Evolutionary conservation across 2,113 vertebrate species (phyloP).

Genomic region (Sphaerodactylus townsendi): DNA sequence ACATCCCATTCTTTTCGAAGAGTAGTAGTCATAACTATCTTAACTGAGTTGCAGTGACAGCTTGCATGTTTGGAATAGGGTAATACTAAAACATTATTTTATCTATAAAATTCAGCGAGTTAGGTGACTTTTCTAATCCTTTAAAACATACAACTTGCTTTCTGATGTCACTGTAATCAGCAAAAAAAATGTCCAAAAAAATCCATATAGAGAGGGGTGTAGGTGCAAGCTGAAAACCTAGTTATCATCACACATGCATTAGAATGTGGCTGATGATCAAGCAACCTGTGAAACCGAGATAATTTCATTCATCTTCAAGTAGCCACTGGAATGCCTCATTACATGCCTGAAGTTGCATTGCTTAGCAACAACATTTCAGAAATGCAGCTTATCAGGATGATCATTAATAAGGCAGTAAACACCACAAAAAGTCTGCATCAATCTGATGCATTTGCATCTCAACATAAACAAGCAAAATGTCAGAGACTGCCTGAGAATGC

Average conservation of each 20-base stretch:
- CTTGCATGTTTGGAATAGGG: background rate
- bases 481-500: slow-evolving; percentile 56
- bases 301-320: slow-evolving; percentile 64
- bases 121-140: slow-evolving; percentile 34
- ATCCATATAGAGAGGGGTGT: slow-evolving; percentile 20
- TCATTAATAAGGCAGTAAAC: slow-evolving; percentile 69
- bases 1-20: too few species aligned
- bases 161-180: slow-evolving; percentile 47
- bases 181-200: slow-evolving; percentile 44
- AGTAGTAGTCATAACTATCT: background rate
- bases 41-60: too few species aligned
- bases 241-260: slow-evolving; percentile 58
- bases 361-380: slow-evolving; percentile 72
- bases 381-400: slow-evolving; percentile 66
- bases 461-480: slow-evolving; percentile 68
- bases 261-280: slow-evolving; percentile 64
- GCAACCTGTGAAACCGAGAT: slow-evolving; percentile 64
- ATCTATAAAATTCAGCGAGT: background rate
- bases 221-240: slow-evolving; percentile 41
- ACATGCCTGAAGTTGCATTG: slow-evolving; percentile 71
- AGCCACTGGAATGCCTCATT: slow-evolving; percentile 68
- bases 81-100: background rate
- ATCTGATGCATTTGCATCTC: slow-evolving; percentile 57
- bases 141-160: slow-evolving; percentile 48
- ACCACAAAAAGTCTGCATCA: slow-evolving; percentile 60